These are phyloP conservation scores for Dendrolimus kikuchii DNA, from an alignment of 1,140 invertebrate genomes.

Conservation along the genomic window DNA sequence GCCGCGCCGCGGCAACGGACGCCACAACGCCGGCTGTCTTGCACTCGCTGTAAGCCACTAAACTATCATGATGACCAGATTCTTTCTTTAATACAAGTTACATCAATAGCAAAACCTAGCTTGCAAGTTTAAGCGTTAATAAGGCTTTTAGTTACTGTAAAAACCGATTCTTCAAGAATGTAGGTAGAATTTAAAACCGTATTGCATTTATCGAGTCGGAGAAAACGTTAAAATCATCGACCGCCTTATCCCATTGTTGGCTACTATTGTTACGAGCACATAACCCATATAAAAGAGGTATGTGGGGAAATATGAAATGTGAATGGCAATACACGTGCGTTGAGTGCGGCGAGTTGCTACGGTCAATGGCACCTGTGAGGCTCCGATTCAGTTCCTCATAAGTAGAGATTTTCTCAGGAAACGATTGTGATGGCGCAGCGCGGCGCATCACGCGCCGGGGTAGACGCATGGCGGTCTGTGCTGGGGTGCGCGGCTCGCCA, in stretches of 20 bases:
- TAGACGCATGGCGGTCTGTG: constrained; percentile 30
- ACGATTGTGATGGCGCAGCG: constrained; percentile 22
- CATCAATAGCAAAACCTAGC: too few relatives aligned
- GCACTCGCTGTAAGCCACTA: background rate
- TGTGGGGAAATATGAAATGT: constrained; percentile 41
- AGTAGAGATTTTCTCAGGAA: constrained; percentile 70
- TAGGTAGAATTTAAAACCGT: too few relatives aligned
- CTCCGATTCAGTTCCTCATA: constrained; percentile 64
- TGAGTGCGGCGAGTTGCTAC: constrained; percentile 36
- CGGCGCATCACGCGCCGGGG: constrained; percentile 2
- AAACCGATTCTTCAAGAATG: too few relatives aligned
- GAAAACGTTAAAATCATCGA: constrained; percentile 17
- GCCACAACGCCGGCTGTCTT: constrained; percentile 12
- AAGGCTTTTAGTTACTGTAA: too few relatives aligned
- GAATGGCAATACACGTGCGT: constrained; percentile 43
- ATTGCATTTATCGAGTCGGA: background rate
- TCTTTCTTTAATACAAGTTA: too few relatives aligned
- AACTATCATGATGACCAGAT: too few relatives aligned
- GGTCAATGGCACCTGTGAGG: constrained; percentile 56
- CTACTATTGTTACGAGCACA: constrained; percentile 26
- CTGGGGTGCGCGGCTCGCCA: constrained; percentile 25
- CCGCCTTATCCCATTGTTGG: constrained; percentile 25
- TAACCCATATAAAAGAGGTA: constrained; percentile 31
- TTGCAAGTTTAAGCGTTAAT: too few relatives aligned
- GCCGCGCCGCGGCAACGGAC: constrained; percentile 17